Percentiles rank a stretch among this genome's conserved stretches.
Evolutionary conservation across 2,113 vertebrate genomes (phyloP).

Genomic region (Tachysurus vachellii): DNA sequence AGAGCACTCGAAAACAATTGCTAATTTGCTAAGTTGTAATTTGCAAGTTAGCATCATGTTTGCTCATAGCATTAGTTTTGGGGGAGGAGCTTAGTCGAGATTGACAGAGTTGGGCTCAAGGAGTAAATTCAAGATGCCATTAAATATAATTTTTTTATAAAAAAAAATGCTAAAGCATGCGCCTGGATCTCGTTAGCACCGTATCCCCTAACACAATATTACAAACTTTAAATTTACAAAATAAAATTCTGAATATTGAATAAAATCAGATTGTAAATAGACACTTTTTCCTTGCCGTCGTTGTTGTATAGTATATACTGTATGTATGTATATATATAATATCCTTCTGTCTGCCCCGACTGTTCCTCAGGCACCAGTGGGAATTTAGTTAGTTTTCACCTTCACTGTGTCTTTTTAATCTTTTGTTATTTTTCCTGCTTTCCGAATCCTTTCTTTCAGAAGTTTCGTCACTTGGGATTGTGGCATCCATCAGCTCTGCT

Average conservation of each 20-base stretch:
- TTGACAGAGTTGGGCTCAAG: background rate
- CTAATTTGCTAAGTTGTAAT: no score
- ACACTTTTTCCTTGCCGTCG: background rate
- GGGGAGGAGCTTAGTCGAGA: background rate
- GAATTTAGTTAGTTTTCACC: background rate
- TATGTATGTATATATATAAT: background rate
- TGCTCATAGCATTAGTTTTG: no score
- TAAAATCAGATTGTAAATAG: background rate
- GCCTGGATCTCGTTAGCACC: background rate
- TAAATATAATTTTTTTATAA: no score
- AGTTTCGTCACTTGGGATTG: background rate
- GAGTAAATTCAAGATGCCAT: no score
- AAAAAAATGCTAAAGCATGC: no score
- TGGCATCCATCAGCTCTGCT: background rate
- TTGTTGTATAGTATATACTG: background rate
- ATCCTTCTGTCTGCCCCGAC: background rate
- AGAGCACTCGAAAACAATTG: background rate
- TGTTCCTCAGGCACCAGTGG: background rate
- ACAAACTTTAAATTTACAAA: background rate
- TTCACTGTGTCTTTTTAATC: background rate
- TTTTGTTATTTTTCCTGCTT: background rate
- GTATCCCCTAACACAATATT: background rate
- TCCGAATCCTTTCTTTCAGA: background rate
- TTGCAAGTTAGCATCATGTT: no score
- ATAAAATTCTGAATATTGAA: background rate